A percentile compares a stretch with the other conserved stretches of the same genome.
Conservation (phyloP, 2,113 vertebrate species). For the Gambusia holbrooki region DNA sequence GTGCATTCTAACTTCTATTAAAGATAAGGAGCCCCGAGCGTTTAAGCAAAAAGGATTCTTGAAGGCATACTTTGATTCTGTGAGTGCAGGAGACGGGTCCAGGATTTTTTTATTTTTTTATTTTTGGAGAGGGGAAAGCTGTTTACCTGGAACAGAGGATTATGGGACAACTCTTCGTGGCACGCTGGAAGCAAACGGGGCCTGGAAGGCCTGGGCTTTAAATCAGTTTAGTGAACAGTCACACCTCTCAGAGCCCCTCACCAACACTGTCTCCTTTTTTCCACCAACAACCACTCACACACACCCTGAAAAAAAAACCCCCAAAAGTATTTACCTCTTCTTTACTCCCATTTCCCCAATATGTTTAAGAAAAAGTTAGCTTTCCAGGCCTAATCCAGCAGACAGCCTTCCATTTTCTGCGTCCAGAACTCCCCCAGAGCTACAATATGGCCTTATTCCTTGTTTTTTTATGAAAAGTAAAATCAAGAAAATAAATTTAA, state of each 20-base stretch:
- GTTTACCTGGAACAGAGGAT: slow-evolving; percentile 83
- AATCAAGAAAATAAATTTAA: not conserved
- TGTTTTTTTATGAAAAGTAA: not conserved
- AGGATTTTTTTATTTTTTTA: not conserved
- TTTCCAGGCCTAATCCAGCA: slow-evolving; percentile 58
- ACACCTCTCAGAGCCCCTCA: slow-evolving; percentile 65
- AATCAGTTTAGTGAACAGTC: slow-evolving; percentile 79
- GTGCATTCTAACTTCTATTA: slow-evolving; percentile 51
- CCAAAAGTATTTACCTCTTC: slow-evolving; percentile 41
- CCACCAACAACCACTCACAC: slow-evolving; percentile 20
- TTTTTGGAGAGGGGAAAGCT: slow-evolving; percentile 74
- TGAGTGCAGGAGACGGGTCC: slow-evolving; percentile 49
- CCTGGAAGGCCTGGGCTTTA: slow-evolving; percentile 68
- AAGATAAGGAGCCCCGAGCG: slow-evolving; percentile 44
- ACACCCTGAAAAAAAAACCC: slow-evolving; percentile 42
- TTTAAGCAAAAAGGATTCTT: slow-evolving; percentile 42
- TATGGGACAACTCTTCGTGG: slow-evolving; percentile 77
- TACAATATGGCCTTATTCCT: too few relatives aligned
- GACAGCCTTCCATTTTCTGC: slow-evolving; percentile 35
- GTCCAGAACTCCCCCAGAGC: slow-evolving; percentile 13
- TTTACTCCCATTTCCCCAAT: slow-evolving; percentile 31
- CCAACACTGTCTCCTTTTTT: slow-evolving; percentile 44
- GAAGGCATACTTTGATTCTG: slow-evolving; percentile 54
- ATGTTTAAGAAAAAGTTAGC: slow-evolving; percentile 42
- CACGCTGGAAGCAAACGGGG: slow-evolving; percentile 71